Evolutionary conservation across 1,140 invertebrate species (phyloP).

Genomic region (Agrypnia vestita): DNA sequence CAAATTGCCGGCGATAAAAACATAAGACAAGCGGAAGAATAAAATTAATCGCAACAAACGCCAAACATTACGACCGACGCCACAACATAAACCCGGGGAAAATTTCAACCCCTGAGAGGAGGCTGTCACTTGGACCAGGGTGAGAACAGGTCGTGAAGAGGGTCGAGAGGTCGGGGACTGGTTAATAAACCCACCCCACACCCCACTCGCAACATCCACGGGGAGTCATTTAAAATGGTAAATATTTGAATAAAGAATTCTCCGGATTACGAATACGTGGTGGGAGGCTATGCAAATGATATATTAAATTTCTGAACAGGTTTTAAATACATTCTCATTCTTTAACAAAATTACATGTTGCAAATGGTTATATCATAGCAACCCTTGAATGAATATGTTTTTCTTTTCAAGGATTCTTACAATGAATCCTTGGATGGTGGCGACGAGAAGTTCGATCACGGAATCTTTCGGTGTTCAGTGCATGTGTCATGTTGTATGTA

Average conservation of each 20-base stretch:
- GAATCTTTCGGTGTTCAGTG: too few species aligned
- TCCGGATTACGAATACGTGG: too few species aligned
- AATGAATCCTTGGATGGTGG: too few species aligned
- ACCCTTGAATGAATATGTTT: too few species aligned
- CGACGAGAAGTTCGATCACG: too few species aligned
- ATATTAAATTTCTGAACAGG: too few species aligned
- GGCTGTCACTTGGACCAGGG: constrained; percentile 14
- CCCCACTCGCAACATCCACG: not conserved
- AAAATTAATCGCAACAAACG: constrained; percentile 36
- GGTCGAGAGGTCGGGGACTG: constrained; percentile 14
- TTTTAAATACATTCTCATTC: too few species aligned
- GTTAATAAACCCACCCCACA: constrained; percentile 14
- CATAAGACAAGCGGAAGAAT: constrained; percentile 40
- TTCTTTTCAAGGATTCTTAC: too few species aligned
- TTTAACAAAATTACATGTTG: too few species aligned
- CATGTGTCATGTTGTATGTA: too few species aligned
- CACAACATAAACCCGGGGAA: constrained; percentile 28
- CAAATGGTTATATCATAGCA: too few species aligned
- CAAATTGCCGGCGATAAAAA: constrained; percentile 33
- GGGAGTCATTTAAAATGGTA: not conserved
- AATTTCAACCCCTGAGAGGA: constrained; percentile 3
- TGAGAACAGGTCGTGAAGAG: constrained; percentile 40
- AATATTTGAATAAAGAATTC: constrained; percentile 9
- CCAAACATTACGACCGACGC: constrained; percentile 40
- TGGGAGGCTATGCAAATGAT: too few species aligned